Evolutionary conservation across 2,113 vertebrate species (phyloP).

Genomic region (Mesoclemmys tuberculata): DNA sequence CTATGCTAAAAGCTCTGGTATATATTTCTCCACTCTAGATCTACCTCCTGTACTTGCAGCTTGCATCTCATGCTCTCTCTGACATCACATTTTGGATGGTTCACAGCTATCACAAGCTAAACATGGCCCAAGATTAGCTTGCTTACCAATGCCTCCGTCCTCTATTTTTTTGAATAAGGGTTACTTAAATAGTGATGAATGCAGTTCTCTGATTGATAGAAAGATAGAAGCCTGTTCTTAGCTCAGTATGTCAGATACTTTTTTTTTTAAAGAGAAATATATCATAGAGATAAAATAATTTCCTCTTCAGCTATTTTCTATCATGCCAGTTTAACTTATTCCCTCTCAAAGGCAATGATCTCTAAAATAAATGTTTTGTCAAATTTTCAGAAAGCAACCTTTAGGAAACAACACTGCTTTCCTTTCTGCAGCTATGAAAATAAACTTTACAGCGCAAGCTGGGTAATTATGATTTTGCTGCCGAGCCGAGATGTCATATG

Average conservation of each 20-base stretch:
- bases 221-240: neutral
- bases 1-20: neutral
- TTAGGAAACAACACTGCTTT: neutral
- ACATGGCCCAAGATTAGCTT: no score
- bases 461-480: conserved; percentile 10
- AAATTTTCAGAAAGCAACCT: conserved; percentile 1
- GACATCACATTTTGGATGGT: neutral
- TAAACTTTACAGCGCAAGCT: conserved; percentile 36
- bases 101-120: neutral
- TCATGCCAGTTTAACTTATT: conserved; percentile 23
- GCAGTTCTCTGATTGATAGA: neutral
- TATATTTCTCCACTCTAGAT: neutral
- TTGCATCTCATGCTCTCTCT: neutral
- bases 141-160: neutral
- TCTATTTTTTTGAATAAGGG: neutral
- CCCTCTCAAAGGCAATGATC: conserved; percentile 40
- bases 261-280: neutral
- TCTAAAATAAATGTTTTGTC: conserved; percentile 43
- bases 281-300: conserved; percentile 32
- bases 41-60: neutral
- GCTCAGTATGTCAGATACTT: neutral
- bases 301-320: conserved; percentile 34
- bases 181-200: neutral
- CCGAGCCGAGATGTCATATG: conserved; percentile 36
- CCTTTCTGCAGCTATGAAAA: conserved; percentile 37